Percentiles rank a stretch among this genome's conserved stretches.
Evolutionary conservation across 2,113 vertebrate genomes (phyloP).

Genomic region (Siphamia tubifer): DNA sequence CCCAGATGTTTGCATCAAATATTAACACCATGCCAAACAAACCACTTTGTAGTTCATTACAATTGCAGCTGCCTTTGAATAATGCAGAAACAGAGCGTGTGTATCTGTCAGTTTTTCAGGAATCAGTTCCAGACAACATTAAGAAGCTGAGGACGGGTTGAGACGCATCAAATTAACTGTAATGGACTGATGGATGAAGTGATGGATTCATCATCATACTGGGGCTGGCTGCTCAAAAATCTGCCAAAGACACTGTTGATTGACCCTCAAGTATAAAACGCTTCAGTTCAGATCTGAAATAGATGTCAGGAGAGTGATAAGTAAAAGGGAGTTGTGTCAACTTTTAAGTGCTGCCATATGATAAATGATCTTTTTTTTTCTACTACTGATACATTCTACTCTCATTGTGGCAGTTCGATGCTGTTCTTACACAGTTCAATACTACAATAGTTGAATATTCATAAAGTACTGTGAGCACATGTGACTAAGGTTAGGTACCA

Average conservation of each 20-base stretch:
- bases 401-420: neutral
- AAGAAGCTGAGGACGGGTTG: constrained; percentile 59
- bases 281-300: constrained; percentile 46
- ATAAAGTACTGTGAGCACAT: neutral
- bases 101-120: constrained; percentile 70
- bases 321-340: constrained; percentile 34
- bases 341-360: constrained; percentile 3
- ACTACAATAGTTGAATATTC: constrained; percentile 13
- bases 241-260: constrained; percentile 51
- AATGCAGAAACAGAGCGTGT: constrained; percentile 57
- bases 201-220: constrained; percentile 73
- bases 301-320: constrained; percentile 26
- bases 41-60: constrained; percentile 80
- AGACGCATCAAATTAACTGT: constrained; percentile 67
- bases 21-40: constrained; percentile 78
- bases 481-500: no score
- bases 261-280: constrained; percentile 48
- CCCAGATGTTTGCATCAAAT: constrained; percentile 81
- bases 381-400: neutral
- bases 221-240: constrained; percentile 54
- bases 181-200: constrained; percentile 72
- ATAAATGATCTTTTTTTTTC: constrained; percentile 1
- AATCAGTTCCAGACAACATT: constrained; percentile 67
- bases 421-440: constrained; percentile 5
- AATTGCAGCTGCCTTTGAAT: constrained; percentile 72